Evolutionary conservation across 2,888 invertebrate genomes (phyloP).

Genomic region (Lomographa bimaculata): DNA sequence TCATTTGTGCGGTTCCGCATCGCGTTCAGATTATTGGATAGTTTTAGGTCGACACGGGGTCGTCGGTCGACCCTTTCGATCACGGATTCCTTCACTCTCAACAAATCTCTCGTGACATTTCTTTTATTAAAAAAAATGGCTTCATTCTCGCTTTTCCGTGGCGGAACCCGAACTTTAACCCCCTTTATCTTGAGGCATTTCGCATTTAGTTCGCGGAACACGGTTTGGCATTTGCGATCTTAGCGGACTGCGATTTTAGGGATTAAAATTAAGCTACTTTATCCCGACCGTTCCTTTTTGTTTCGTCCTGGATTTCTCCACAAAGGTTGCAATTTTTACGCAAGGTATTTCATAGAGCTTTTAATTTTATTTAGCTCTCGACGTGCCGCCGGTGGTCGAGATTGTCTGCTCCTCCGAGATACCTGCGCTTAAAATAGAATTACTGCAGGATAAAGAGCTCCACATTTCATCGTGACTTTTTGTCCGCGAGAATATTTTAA

Average conservation of each 20-base stretch:
- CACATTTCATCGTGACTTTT: slow-evolving; percentile 51
- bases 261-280: slow-evolving; percentile 34
- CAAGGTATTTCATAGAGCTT: slow-evolving; percentile 52
- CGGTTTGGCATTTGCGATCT: slow-evolving; percentile 22
- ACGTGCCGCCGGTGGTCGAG: slow-evolving; percentile 40
- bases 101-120: slow-evolving; percentile 48
- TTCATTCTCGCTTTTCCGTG: slow-evolving; percentile 25
- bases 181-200: slow-evolving; percentile 29
- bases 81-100: slow-evolving; percentile 50
- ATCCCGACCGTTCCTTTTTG: slow-evolving; percentile 30
- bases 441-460: slow-evolving; percentile 51
- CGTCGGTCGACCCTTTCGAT: slow-evolving; percentile 47
- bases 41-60: slow-evolving; percentile 49
- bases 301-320: slow-evolving; percentile 36
- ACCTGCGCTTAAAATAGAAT: slow-evolving; percentile 63
- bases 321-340: slow-evolving; percentile 46
- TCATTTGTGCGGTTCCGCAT: slow-evolving; percentile 60
- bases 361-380: slow-evolving; percentile 57
- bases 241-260: slow-evolving; percentile 31
- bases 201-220: slow-evolving; percentile 14
- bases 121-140: slow-evolving; percentile 34
- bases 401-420: slow-evolving; percentile 51
- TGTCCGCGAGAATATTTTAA: slow-evolving; percentile 29
- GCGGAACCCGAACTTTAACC: slow-evolving; percentile 34
- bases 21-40: slow-evolving; percentile 55